Conservation (phyloP, 2,888 invertebrate genomes). For the Athripsodes cinereus region DNA sequence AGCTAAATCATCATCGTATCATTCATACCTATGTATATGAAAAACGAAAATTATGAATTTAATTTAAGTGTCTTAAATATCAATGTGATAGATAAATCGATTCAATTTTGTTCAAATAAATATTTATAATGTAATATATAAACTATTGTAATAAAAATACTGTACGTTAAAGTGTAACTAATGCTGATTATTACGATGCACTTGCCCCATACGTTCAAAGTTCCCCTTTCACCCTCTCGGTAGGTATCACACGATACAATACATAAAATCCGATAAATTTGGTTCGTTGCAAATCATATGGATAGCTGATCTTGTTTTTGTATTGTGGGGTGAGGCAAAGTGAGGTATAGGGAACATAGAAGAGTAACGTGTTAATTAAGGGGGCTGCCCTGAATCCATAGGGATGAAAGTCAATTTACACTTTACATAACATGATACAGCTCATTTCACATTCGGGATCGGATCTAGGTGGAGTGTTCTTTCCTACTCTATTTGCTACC, state of each 20-base stretch:
- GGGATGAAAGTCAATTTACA: constrained; percentile 61
- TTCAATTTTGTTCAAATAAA: too few relatives aligned
- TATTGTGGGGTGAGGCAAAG: not conserved
- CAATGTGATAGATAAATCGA: too few relatives aligned
- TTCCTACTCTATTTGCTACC: not conserved
- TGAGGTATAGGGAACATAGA: constrained; percentile 1
- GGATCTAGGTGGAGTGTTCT: not conserved
- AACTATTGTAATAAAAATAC: too few relatives aligned
- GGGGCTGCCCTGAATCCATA: constrained; percentile 38
- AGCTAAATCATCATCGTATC: too few relatives aligned
- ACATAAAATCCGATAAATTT: constrained; percentile 17
- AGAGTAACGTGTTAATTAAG: constrained; percentile 49
- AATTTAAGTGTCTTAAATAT: too few relatives aligned
- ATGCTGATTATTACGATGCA: constrained; percentile 22
- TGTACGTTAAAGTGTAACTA: constrained; percentile 1
- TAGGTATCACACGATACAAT: not conserved
- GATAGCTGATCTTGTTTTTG: not conserved
- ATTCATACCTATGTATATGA: too few relatives aligned
- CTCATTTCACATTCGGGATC: constrained; percentile 50
- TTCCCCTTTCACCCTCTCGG: not conserved
- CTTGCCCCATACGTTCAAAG: constrained; percentile 14
- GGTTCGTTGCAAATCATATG: constrained; percentile 12
- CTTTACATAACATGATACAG: constrained; percentile 57
- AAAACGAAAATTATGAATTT: too few relatives aligned
- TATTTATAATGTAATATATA: too few relatives aligned